phyloP scores from a whole-genome alignment of 2,113 vertebrate species.

The Enhydra lutris region DNA sequence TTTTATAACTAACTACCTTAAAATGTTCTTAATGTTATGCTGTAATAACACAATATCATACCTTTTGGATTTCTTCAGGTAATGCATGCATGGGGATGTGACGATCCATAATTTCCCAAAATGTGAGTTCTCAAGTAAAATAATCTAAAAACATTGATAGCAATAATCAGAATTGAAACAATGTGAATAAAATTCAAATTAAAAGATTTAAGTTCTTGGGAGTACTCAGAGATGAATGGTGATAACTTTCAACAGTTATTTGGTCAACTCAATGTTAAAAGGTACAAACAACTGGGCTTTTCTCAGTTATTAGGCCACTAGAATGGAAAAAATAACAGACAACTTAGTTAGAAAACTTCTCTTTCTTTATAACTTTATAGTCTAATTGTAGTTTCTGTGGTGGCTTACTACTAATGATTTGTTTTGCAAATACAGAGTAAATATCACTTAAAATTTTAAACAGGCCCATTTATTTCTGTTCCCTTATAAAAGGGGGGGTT shows the following conservation, averaged over 20 bases:
- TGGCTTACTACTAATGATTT: not conserved
- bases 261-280: not conserved
- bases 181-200: not conserved
- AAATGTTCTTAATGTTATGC: not conserved
- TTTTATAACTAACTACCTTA: slow-evolving; percentile 18
- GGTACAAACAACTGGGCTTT: not conserved
- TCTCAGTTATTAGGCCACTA: not conserved
- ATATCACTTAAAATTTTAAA: not conserved
- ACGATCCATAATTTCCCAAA: slow-evolving; percentile 75
- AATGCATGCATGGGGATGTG: slow-evolving; percentile 73
- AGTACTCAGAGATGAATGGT: not conserved
- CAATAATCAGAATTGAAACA: not conserved
- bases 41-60: slow-evolving; percentile 44
- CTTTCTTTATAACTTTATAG: not conserved
- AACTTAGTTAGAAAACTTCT: slow-evolving; percentile 8
- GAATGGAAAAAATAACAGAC: not conserved
- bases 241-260: not conserved
- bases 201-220: not conserved
- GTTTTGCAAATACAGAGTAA: slow-evolving; percentile 18
- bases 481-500: not conserved
- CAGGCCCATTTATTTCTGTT: not conserved
- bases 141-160: slow-evolving; percentile 55
- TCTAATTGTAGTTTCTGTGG: not conserved
- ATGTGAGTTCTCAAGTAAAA: not conserved
- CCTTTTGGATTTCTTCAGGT: slow-evolving; percentile 83